Conservation (phyloP, 2,888 invertebrate species). For the Thelaira solivaga region DNA sequence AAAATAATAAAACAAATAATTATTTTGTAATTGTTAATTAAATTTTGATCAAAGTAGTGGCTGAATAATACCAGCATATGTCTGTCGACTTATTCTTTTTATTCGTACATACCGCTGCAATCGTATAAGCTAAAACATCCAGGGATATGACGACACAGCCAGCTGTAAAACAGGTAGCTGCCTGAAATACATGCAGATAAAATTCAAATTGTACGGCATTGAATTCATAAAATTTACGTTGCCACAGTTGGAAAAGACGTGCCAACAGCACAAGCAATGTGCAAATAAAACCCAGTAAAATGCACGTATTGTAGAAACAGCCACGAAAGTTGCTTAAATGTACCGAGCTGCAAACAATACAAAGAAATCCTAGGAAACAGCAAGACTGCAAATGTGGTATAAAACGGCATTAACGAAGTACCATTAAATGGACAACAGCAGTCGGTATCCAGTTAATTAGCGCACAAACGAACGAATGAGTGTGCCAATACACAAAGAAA, state of each 20-base stretch:
- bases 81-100: too few relatives aligned
- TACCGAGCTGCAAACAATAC: slow-evolving; percentile 69
- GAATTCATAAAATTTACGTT: slow-evolving; percentile 64
- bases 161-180: slow-evolving; percentile 57
- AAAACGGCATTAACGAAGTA: too few relatives aligned
- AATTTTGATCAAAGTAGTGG: background rate
- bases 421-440: too few relatives aligned
- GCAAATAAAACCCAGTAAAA: slow-evolving; percentile 62
- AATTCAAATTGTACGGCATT: slow-evolving; percentile 65
- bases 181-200: slow-evolving; percentile 61
- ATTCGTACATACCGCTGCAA: slow-evolving; percentile 63
- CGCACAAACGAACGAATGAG: background rate
- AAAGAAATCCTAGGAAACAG: slow-evolving; percentile 69
- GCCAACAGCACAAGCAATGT: slow-evolving; percentile 63
- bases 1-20: too few relatives aligned
- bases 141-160: slow-evolving; percentile 61
- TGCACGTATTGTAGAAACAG: slow-evolving; percentile 66
- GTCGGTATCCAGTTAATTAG: background rate
- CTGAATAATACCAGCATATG: background rate
- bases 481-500: background rate
- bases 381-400: slow-evolving; percentile 49
- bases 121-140: slow-evolving; percentile 61
- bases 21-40: too few relatives aligned
- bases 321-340: slow-evolving; percentile 70
- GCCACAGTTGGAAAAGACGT: slow-evolving; percentile 67